Evolutionary conservation across 2,888 invertebrate genomes (phyloP).

Genomic region (Erebia palarica): DNA sequence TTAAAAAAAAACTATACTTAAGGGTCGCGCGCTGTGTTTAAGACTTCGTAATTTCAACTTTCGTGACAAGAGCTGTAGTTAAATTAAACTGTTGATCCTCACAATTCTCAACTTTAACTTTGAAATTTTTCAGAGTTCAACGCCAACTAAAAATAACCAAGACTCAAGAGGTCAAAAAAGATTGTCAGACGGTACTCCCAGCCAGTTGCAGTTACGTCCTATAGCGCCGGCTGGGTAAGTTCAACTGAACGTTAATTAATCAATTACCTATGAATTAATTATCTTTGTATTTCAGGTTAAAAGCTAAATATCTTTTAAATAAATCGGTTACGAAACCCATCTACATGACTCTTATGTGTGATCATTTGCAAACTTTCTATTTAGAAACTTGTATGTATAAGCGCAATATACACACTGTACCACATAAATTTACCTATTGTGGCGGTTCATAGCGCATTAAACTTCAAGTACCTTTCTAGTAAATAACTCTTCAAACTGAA

Average conservation of each 20-base stretch:
- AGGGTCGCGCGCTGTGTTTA: neutral
- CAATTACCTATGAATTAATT: neutral
- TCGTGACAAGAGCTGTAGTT: neutral
- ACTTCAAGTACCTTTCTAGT: too few relatives aligned
- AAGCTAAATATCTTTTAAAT: constrained; percentile 16
- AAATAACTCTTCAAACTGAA: too few relatives aligned
- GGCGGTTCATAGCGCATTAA: too few relatives aligned
- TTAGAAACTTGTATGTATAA: too few relatives aligned
- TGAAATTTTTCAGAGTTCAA: constrained; percentile 59
- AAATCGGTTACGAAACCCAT: neutral
- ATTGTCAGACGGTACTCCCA: constrained; percentile 74
- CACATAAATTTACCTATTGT: too few relatives aligned
- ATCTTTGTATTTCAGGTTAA: constrained; percentile 24
- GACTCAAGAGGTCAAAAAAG: constrained; percentile 72
- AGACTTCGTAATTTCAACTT: neutral
- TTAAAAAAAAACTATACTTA: too few relatives aligned
- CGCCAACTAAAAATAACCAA: constrained; percentile 65
- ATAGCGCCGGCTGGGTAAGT: constrained; percentile 78
- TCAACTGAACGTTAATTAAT: neutral
- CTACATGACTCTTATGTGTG: neutral
- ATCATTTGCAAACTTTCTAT: neutral
- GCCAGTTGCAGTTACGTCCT: constrained; percentile 70
- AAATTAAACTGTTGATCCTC: constrained; percentile 1
- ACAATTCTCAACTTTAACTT: neutral
- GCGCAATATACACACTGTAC: too few relatives aligned